phyloP scores from a whole-genome alignment of 2,888 invertebrate species.

The Eilema depressum region DNA sequence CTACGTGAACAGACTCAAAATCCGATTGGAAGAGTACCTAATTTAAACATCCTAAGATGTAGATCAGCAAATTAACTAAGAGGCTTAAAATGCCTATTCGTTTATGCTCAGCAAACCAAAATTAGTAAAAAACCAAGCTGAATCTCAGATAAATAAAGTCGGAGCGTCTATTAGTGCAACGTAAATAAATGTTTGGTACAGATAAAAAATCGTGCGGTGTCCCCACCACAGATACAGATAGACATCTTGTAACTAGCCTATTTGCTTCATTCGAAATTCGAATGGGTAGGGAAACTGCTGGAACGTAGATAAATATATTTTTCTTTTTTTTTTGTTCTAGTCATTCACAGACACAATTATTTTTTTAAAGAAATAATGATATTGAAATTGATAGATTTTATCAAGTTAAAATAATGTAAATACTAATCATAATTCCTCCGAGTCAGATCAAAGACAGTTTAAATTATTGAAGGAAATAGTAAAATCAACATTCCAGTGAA shows the following conservation, averaged over 20 bases:
- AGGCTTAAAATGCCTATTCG: not conserved
- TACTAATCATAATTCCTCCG: too few species aligned
- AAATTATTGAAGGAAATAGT: too few species aligned
- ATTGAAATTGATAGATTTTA: too few species aligned
- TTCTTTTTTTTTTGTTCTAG: not conserved
- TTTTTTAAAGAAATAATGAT: too few species aligned
- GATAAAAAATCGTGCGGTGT: slow-evolving; percentile 61
- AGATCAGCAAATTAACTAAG: not conserved
- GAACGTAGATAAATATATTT: not conserved
- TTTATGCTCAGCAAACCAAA: not conserved
- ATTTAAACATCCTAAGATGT: not conserved
- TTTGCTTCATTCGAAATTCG: not conserved
- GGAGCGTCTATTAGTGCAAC: slow-evolving; percentile 29
- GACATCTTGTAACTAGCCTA: slow-evolving; percentile 11
- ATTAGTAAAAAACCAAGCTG: not conserved
- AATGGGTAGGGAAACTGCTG: not conserved
- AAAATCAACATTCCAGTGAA: too few species aligned
- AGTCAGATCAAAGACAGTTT: too few species aligned
- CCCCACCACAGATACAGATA: not conserved
- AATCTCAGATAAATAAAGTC: not conserved
- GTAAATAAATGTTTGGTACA: slow-evolving; percentile 65
- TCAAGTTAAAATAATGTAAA: too few species aligned
- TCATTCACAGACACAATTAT: not conserved
- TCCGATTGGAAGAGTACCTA: not conserved
- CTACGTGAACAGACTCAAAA: too few species aligned